Evolutionary conservation across 2,797 vertebrate species (phyloP).

Genomic region (Myotis planiceps): DNA sequence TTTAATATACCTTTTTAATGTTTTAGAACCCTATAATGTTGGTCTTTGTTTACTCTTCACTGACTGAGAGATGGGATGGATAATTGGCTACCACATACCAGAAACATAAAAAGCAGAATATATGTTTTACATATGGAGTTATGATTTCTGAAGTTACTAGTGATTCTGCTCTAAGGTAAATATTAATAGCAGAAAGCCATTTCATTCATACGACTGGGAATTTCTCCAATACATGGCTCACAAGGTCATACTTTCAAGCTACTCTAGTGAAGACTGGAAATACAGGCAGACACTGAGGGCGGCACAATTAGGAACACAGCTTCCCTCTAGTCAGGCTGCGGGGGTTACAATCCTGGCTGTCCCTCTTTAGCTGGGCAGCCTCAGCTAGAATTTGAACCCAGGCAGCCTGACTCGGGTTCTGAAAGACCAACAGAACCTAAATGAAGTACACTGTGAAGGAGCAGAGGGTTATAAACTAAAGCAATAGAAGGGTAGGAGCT

Average conservation of each 20-base stretch:
- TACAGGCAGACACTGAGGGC: accelerated
- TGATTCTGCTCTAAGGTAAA: background rate
- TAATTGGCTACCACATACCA: background rate
- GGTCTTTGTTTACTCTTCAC: background rate
- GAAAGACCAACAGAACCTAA: background rate
- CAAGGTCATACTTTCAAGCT: background rate
- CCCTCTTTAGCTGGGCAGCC: background rate
- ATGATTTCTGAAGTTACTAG: background rate
- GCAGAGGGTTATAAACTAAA: background rate
- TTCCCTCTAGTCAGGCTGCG: background rate
- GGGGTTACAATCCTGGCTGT: background rate
- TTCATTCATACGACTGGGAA: background rate
- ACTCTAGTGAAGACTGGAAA: background rate
- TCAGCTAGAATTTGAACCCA: background rate
- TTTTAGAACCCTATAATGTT: background rate
- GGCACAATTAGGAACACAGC: background rate
- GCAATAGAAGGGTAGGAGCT: background rate
- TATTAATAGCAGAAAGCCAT: background rate
- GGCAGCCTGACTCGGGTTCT: background rate
- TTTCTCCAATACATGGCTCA: background rate
- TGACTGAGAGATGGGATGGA: background rate
- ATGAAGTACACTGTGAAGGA: background rate
- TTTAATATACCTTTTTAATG: background rate
- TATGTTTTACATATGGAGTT: background rate
- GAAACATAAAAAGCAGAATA: background rate